A percentile compares a stretch with the other conserved stretches of the same genome.
phyloP scores from a whole-genome alignment of 2,888 invertebrate genomes.

The Oscheius onirici region DNA sequence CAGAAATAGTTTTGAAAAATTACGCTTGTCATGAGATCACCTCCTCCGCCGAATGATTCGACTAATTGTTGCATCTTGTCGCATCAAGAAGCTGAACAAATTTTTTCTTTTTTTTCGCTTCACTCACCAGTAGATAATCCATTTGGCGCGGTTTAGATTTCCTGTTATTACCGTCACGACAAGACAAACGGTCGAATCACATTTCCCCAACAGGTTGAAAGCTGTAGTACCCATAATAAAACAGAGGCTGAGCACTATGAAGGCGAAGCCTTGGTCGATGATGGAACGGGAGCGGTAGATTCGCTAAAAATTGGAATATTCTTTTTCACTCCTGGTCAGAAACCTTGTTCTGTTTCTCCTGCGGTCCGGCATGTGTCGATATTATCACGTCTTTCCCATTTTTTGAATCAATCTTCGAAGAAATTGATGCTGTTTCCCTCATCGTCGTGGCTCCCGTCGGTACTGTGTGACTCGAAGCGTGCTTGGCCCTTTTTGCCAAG shows the following conservation, averaged over 20 bases:
- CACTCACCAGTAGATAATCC: constrained; percentile 16
- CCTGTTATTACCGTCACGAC: not conserved
- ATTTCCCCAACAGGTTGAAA: not conserved
- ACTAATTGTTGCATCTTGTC: constrained; percentile 20
- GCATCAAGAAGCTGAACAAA: constrained; percentile 17
- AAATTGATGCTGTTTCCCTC: no score
- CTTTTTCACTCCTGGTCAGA: no score
- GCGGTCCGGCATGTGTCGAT: not conserved
- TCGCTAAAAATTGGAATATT: no score
- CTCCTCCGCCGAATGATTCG: not conserved
- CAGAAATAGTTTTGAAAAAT: no score
- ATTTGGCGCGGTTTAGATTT: constrained; percentile 12
- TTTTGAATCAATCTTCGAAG: no score
- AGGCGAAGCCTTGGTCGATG: constrained; percentile 22
- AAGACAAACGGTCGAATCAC: not conserved
- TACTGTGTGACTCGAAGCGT: not conserved
- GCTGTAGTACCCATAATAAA: constrained; percentile 2
- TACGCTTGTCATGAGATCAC: no score
- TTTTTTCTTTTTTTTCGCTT: not conserved
- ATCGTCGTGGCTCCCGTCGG: not conserved
- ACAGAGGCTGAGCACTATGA: constrained; percentile 18
- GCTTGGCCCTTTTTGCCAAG: constrained; percentile 5
- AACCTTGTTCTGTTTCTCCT: not conserved
- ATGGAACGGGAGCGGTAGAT: not conserved
- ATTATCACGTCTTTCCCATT: not conserved